A percentile compares a stretch with the other conserved stretches of the same genome.
phyloP scores from a whole-genome alignment of 2,888 invertebrate species.

The Embidobia sp. region DNA sequence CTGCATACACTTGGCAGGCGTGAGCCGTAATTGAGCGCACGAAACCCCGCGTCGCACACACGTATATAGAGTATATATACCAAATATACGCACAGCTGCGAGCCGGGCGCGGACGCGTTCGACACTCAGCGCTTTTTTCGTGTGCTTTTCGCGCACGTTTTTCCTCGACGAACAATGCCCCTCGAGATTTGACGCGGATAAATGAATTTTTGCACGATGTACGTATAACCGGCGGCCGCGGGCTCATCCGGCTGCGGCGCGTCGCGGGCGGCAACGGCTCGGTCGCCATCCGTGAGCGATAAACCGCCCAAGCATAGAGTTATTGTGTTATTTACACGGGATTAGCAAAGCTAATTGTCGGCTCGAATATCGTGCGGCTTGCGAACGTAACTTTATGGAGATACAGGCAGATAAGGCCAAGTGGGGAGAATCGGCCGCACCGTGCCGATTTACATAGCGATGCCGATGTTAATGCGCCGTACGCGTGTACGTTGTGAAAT shows the following conservation, averaged over 20 bases:
- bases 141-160: no score
- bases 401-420: constrained; percentile 58
- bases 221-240: constrained; percentile 61
- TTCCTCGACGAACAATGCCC: constrained; percentile 76
- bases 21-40: constrained; percentile 43
- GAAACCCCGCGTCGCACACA: constrained; percentile 17
- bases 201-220: constrained; percentile 78
- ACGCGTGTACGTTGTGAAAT: constrained; percentile 59
- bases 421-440: constrained; percentile 46
- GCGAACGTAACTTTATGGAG: constrained; percentile 66
- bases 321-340: constrained; percentile 67
- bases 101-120: no score
- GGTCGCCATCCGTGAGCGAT: constrained; percentile 54
- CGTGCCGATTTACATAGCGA: constrained; percentile 55
- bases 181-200: constrained; percentile 80
- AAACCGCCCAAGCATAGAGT: constrained; percentile 63
- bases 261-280: constrained; percentile 23
- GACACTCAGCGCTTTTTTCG: constrained; percentile 34
- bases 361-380: constrained; percentile 65
- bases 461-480: constrained; percentile 55
- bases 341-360: constrained; percentile 68
- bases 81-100: no score
- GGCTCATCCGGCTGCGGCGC: constrained; percentile 41
- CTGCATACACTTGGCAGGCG: constrained; percentile 53
- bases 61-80: no score